phyloP scores from a whole-genome alignment of 2,888 invertebrate genomes.

The Ariolimax columbianus region DNA sequence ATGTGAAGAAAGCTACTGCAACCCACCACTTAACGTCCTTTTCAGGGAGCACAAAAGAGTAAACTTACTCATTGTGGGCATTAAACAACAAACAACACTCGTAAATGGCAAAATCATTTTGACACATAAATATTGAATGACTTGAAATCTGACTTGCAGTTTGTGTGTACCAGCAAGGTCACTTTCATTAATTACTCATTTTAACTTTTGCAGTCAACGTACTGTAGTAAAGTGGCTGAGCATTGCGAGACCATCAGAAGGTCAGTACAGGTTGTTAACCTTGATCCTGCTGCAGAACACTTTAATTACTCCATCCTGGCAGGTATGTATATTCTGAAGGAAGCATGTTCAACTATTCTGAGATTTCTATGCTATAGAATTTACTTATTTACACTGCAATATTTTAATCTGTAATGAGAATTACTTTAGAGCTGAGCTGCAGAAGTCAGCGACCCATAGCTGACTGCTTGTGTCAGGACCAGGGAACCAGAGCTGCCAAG shows the following conservation, averaged over 20 bases:
- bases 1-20: too few relatives aligned
- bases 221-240: constrained; percentile 91
- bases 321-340: background rate
- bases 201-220: constrained; percentile 87
- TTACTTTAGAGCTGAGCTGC: too few relatives aligned
- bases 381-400: too few relatives aligned
- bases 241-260: constrained; percentile 88
- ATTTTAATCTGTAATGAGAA: too few relatives aligned
- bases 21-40: too few relatives aligned
- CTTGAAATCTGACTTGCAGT: background rate
- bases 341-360: background rate
- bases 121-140: background rate
- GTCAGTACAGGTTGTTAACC: constrained; percentile 91
- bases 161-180: background rate
- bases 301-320: constrained; percentile 87
- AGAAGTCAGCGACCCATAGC: too few relatives aligned
- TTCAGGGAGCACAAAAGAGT: too few relatives aligned
- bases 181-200: background rate
- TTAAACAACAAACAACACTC: too few relatives aligned
- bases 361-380: too few relatives aligned
- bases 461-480: too few relatives aligned
- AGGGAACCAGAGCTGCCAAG: too few relatives aligned
- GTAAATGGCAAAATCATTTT: background rate
- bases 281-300: constrained; percentile 98
- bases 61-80: too few relatives aligned